Evolutionary conservation across 2,797 vertebrate genomes (phyloP), one percentile per base, ranked within the genome.

Genomic region (Intellagama lesueurii): DNA sequence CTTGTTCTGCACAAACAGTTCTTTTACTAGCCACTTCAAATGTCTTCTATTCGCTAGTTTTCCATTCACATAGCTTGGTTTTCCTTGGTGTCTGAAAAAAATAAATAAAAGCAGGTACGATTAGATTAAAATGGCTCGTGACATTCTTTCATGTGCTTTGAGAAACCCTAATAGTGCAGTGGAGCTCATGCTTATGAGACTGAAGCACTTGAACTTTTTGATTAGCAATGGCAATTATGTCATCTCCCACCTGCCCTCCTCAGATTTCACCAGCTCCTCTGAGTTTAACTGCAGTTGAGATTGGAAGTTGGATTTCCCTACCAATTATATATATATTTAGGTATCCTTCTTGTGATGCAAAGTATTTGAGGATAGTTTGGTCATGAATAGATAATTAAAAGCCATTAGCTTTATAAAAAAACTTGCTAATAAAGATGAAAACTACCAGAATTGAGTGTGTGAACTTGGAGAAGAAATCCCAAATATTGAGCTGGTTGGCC

Each of bases 1-100:
- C 69, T 90, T 94, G 87, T 64, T 87, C 84, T 47, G 44, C 88
- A 83, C 8, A 56, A 6, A 35, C 5, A 47, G 17, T 26, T 87
- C 93, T 89, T 86, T 32, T 44, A 85, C 16, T 78, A 90, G 80
- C 90, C 87, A 56, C 5, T 69, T 0, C 0, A 83, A 52, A 66
- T 85, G 83, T 88, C 70, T 93, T 91, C 89, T 56, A 90, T 72
- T 24, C 90, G 86, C 81, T 73, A 83, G 1, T 60, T 30, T 80
- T 80, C 56, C 56, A 64, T 35, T 77, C 89, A 89, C 44, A 66
- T 24, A 76, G 90, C 93, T 30, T 22, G 89, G 70, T 91, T 88
- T 91, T 40, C 40, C 68, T 69, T 52, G 40, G 14, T 16, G 90
- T 85, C 87, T 77, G 91, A 80, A 70, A 83, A 14, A 22, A 22